Percentiles rank a stretch among this genome's conserved stretches.
Conservation (phyloP, 2,888 invertebrate species). For the Andrena camellia region DNA sequence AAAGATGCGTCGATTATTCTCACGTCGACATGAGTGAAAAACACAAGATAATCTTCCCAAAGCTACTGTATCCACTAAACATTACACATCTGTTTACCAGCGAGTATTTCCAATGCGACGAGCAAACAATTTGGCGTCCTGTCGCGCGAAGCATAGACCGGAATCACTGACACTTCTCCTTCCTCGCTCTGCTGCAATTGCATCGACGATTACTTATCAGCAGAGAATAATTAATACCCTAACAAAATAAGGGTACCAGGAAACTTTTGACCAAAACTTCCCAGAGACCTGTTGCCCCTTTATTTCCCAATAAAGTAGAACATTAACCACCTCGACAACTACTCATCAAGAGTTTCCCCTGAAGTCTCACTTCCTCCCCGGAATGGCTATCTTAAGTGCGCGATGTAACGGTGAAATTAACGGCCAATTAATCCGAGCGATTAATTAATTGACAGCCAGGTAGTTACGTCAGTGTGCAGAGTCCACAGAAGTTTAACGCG, state of each 20-base stretch:
- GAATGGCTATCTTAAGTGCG: not conserved
- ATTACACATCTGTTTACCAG: too few species aligned
- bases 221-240: not conserved
- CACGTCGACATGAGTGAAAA: too few species aligned
- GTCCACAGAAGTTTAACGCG: constrained; percentile 20
- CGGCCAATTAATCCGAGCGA: constrained; percentile 55
- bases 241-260: not conserved
- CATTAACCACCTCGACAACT: too few species aligned
- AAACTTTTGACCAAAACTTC: not conserved
- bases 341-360: not conserved
- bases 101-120: too few species aligned
- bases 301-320: too few species aligned
- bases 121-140: not conserved
- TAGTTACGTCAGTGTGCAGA: constrained; percentile 24
- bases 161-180: constrained; percentile 20
- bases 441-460: constrained; percentile 61
- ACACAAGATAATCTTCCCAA: too few species aligned
- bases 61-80: too few species aligned
- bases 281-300: too few species aligned
- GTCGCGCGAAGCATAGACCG: constrained; percentile 16
- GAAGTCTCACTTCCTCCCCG: not conserved
- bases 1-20: too few species aligned
- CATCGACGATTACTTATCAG: not conserved
- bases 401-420: constrained; percentile 46
- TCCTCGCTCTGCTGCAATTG: not conserved